These are phyloP conservation scores for Myiozetetes cayanensis DNA, from an alignment of 2,113 vertebrate species.

Conservation along the genomic window DNA sequence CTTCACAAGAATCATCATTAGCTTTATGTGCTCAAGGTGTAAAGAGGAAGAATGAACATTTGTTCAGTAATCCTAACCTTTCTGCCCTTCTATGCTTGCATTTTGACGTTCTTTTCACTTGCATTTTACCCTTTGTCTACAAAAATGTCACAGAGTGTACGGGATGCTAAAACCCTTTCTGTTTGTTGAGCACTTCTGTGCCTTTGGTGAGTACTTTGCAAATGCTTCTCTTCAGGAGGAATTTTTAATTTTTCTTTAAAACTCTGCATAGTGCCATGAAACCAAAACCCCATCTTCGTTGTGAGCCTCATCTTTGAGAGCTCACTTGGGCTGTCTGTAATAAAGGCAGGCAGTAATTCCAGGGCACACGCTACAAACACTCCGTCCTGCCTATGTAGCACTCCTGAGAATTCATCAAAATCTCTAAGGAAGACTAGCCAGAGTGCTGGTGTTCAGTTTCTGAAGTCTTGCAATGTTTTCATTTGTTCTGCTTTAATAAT, in stretches of 20 bases:
- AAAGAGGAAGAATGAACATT: neutral
- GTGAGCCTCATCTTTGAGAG: neutral
- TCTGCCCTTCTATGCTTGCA: neutral
- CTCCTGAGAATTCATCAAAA: neutral
- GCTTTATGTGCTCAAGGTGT: neutral
- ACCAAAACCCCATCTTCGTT: neutral
- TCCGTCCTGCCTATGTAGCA: accelerated
- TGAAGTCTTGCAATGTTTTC: neutral
- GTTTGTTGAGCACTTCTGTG: accelerated
- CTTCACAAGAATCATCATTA: neutral
- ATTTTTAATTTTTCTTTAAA: neutral
- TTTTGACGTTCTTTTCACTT: neutral
- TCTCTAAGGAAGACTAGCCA: neutral
- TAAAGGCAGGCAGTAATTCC: neutral
- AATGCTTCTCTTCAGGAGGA: neutral
- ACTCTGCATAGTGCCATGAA: neutral
- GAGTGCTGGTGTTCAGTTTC: neutral
- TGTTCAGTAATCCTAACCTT: neutral
- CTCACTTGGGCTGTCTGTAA: neutral
- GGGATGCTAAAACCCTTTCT: neutral
- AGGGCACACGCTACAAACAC: accelerated
- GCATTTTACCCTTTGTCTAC: neutral
- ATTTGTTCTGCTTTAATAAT: neutral
- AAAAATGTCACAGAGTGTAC: neutral
- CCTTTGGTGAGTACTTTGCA: neutral